phyloP scores from a whole-genome alignment of 2,797 vertebrate species.

The Pangasius larnaudii region DNA sequence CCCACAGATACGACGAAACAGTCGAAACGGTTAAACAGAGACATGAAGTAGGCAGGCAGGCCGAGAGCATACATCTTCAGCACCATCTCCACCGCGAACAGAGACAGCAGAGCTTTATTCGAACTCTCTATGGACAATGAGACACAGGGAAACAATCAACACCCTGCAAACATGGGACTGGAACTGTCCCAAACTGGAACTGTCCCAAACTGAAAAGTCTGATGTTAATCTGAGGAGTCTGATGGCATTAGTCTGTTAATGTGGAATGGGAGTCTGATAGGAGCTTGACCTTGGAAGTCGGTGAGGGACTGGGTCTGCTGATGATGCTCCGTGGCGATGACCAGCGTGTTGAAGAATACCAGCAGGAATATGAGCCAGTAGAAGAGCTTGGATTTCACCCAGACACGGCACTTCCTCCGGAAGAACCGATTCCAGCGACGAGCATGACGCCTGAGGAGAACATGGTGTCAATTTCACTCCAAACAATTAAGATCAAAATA shows the following conservation, averaged over 20 bases:
- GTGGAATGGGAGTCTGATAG: neutral
- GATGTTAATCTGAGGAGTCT: neutral
- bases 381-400: constrained; percentile 87
- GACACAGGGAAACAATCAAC: neutral
- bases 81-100: constrained; percentile 91
- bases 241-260: neutral
- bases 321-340: constrained; percentile 89
- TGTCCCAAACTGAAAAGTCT: neutral
- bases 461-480: neutral
- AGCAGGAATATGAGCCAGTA: constrained; percentile 89
- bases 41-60: constrained; percentile 90
- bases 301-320: constrained; percentile 83
- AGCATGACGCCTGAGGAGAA: constrained; percentile 74
- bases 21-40: constrained; percentile 93
- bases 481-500: neutral
- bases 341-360: constrained; percentile 87
- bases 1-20: constrained; percentile 92
- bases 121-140: constrained; percentile 75
- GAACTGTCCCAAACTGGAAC: neutral
- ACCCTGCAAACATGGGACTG: neutral
- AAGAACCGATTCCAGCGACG: constrained; percentile 82
- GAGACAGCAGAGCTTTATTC: constrained; percentile 83
- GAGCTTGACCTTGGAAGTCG: constrained; percentile 76
- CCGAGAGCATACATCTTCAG: constrained; percentile 93
- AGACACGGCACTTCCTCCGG: constrained; percentile 83